Percentiles rank a stretch among this genome's conserved stretches.
Conservation (phyloP, 2,888 invertebrate genomes). For the Microplitis manilae region DNA sequence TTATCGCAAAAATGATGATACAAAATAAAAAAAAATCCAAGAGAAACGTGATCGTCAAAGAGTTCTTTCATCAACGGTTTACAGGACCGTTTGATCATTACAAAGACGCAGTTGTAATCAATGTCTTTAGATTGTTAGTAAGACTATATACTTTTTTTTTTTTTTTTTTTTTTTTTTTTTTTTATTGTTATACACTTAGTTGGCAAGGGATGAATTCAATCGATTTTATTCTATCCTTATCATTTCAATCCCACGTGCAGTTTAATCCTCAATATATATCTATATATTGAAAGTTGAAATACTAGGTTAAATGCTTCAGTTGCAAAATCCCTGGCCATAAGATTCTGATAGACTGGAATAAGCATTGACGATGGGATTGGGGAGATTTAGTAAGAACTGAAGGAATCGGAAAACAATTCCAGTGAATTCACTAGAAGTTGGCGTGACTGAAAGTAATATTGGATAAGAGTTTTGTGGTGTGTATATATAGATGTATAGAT, state of each 20-base stretch:
- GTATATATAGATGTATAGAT: neutral
- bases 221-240: neutral
- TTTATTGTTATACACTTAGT: neutral
- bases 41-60: constrained; percentile 3
- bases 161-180: neutral
- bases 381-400: constrained; percentile 7
- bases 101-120: neutral
- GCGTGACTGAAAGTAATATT: constrained; percentile 19
- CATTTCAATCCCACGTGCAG: neutral
- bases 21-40: neutral
- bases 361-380: constrained; percentile 9
- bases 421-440: constrained; percentile 16
- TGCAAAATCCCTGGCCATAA: constrained; percentile 15
- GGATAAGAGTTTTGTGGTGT: neutral
- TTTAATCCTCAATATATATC: neutral
- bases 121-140: neutral
- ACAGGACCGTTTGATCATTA: neutral
- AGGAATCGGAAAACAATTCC: constrained; percentile 16
- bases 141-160: neutral
- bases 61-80: neutral
- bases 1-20: neutral
- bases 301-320: constrained; percentile 15
- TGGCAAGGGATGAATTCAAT: neutral
- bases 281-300: neutral
- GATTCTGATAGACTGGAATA: constrained; percentile 9